Base-by-base conservation (phyloP, 2,888 invertebrate genomes). In the Blastobasis adustella region DNA sequence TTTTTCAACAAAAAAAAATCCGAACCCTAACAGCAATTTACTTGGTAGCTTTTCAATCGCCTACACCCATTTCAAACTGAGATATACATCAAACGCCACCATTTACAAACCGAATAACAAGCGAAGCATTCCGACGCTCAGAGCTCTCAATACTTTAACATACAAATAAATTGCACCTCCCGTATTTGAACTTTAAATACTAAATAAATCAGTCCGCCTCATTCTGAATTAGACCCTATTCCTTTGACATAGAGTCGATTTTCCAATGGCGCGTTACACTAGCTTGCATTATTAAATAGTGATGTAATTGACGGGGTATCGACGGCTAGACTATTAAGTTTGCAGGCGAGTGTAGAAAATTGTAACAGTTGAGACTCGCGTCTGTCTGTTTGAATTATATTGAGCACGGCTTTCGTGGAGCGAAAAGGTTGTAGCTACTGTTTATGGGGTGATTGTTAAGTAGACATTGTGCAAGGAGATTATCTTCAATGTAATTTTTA, bases 131-230 rank as follows among this genome's bases (percentile, higher is more conserved):
- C 45, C 51, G 44, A 23, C 23, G 23, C 23, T 23, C 23, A 23
- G 23, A 23, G 23, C 23, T 23, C 23, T 23, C 23, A 23, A 23
- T 23, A 23, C 23, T 23, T 23, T 23, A 47, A 52, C 49, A 55
- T 52, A 56, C 53, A 53, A 53, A 55, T 55, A 55, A 55, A 53
- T 52, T 55, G 50, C 51, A 23, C 51, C 57, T 57, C 51, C 57
- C 53, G 55, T 55, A 57, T 57, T 57, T 50, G 47, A 55, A 50
- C 43, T n/a, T 50, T 37, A 54, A 53, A 46, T 50, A 56, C 41
- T 3, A 7, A n/a, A 45, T 45, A 49, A 36, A 49, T 49, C 5
- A 36, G 10, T 8, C 10, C 23, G 10, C 6, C 37, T 1, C 49
- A 43, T 5, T 48, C 10, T 4, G n/a, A 49, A 10, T 5, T 37